phyloP scores from a whole-genome alignment of 1,140 invertebrate species.

The Dreissena rostriformis region DNA sequence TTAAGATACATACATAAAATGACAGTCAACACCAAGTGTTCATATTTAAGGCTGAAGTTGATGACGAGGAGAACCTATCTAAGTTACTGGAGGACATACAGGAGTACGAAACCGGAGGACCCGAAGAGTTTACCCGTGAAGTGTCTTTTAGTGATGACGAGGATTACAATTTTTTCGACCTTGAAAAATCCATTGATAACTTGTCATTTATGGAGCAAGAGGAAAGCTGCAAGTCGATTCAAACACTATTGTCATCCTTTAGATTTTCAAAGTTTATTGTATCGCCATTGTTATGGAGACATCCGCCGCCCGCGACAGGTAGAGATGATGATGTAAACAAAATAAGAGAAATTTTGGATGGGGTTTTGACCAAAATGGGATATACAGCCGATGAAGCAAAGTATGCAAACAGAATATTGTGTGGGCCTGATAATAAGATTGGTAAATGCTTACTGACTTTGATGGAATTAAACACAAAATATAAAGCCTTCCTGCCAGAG shows the following conservation, averaged over 20 bases:
- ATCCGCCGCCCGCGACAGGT: slow-evolving; percentile 34
- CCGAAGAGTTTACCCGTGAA: no score
- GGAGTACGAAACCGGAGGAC: no score
- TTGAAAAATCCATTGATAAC: not conserved
- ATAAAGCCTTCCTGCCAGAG: slow-evolving; percentile 45
- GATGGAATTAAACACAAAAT: slow-evolving; percentile 12
- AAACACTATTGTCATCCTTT: no score
- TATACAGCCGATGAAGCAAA: not conserved
- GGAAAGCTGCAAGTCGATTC: no score
- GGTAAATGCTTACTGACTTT: slow-evolving; percentile 13
- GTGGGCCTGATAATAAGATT: slow-evolving; percentile 52
- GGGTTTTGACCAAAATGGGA: slow-evolving; percentile 15
- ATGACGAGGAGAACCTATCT: no score
- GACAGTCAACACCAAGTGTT: no score
- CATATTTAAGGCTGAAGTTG: no score
- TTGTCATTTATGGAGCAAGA: no score
- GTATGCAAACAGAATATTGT: slow-evolving; percentile 34
- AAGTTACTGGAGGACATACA: no score
- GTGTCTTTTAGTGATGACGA: slow-evolving; percentile 3
- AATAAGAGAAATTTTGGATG: slow-evolving; percentile 24
- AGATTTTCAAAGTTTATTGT: no score
- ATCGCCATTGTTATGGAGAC: not conserved
- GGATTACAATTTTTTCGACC: not conserved
- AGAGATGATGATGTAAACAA: slow-evolving; percentile 27
- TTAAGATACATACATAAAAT: no score